These are phyloP conservation scores for Thyatira batis DNA, from an alignment of 2,888 invertebrate species.

Conservation along the genomic window DNA sequence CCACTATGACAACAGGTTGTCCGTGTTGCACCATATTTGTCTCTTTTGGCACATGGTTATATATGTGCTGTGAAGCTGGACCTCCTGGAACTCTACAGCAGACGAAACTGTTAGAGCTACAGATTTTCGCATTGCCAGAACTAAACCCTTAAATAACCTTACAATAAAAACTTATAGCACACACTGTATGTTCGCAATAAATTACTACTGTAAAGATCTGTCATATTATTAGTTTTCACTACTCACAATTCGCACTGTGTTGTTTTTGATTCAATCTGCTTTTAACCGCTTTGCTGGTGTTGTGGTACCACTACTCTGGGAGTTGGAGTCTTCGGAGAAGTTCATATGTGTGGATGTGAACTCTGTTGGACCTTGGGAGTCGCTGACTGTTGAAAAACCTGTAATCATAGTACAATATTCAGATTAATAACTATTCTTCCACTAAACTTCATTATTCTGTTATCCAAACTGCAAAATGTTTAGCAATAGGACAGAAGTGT, in stretches of 20 bases:
- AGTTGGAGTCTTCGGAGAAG: constrained; percentile 95
- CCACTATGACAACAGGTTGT: too few relatives aligned
- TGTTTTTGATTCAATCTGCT: constrained; percentile 82
- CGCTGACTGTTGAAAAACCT: constrained; percentile 96
- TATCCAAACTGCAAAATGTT: too few relatives aligned
- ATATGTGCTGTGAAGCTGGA: background rate
- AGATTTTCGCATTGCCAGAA: background rate
- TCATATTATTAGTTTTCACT: background rate
- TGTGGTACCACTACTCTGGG: constrained; percentile 90
- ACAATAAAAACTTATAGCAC: constrained; percentile 1
- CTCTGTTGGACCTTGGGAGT: constrained; percentile 93
- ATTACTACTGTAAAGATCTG: background rate
- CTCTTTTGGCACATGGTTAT: background rate
- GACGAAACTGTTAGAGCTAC: background rate
- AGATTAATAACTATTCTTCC: too few relatives aligned
- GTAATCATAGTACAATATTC: constrained; percentile 37
- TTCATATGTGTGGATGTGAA: constrained; percentile 92
- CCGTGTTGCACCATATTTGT: too few relatives aligned
- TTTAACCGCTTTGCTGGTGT: constrained; percentile 89
- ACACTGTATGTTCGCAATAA: constrained; percentile 1
- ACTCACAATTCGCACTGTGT: background rate
- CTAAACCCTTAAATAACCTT: background rate
- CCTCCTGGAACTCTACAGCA: too few relatives aligned
- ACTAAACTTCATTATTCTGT: too few relatives aligned
- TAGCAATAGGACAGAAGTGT: too few relatives aligned